Evolutionary conservation across 1,140 invertebrate genomes (phyloP), one percentile per base, ranked within the genome.

Genomic region (Acyrthosiphon pisum): DNA sequence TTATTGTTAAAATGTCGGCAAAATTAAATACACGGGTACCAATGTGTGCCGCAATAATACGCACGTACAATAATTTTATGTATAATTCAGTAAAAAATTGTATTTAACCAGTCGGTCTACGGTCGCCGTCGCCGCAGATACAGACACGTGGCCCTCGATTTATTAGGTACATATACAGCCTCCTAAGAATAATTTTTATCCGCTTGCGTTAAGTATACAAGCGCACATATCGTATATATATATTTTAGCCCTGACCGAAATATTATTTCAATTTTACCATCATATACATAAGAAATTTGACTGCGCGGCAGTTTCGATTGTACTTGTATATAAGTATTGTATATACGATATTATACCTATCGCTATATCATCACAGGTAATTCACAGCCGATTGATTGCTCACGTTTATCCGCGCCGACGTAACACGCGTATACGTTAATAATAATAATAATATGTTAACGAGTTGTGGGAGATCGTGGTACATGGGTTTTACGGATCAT

Each of bases 211-310:
- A 76, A n/a, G 60, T 76, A 76, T n/a, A 53, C 20, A 50, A 50
- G 14, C 48, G 2, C 14, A 76, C 14, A 20, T 76, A n/a, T n/a
- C n/a, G 83, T 86, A 14, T 46, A 11, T 48, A 22, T 53, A 53
- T 86, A 86, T 41, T 44, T 26, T 48, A 88, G 86, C 86, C 86
- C 86, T 48, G 86, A 88, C 46, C 86, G 86, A 37, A 50, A 88
- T 88, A 35, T 87, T 50, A 48, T 88, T 50, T 50, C 2, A 0
- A 35, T 50, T 88, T 88, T 48, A 22, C 46, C 50, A 53, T 53
- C 50, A 53, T n/a, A 50, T 50, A 8, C 46, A 2, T 88, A 20
- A 50, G n/a, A 23, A 88, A 46, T 86, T 26, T n/a, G 30, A 76
- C 4, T 23, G n/a, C 4, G 1, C 41, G 11, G 26, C 44, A 8